These are phyloP conservation scores for Montipora foliosa DNA, from an alignment of 64 coral and sea anemone species.

Conservation along the genomic window DNA sequence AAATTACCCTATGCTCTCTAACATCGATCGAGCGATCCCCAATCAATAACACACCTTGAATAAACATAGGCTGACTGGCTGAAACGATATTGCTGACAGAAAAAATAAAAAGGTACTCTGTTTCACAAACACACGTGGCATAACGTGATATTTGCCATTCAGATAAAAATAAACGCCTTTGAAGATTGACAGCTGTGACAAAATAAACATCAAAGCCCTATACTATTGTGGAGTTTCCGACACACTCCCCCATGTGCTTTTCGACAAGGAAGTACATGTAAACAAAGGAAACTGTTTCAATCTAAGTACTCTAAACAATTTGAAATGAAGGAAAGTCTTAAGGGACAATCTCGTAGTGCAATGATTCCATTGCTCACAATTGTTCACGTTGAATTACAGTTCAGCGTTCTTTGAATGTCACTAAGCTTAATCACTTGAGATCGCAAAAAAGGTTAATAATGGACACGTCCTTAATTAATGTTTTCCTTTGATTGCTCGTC, in stretches of 20 bases:
- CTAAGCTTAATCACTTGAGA: constrained; percentile 12
- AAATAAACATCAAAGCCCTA: too few species aligned
- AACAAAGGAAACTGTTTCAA: too few species aligned
- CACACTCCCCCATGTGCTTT: too few species aligned
- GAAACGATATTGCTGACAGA: constrained; percentile 14
- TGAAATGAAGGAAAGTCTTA: too few species aligned
- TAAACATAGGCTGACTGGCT: background rate
- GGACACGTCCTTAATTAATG: background rate
- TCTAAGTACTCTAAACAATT: too few species aligned
- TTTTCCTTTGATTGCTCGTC: too few species aligned
- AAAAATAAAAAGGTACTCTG: constrained; percentile 6
- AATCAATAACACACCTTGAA: constrained; percentile 1
- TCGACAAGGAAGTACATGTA: too few species aligned
- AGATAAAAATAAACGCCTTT: background rate
- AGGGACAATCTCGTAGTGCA: too few species aligned
- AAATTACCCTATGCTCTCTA: background rate
- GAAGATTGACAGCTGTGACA: too few species aligned
- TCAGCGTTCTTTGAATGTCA: background rate
- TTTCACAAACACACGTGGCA: constrained; percentile 1
- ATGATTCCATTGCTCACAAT: background rate
- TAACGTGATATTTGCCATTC: background rate
- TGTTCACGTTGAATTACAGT: background rate
- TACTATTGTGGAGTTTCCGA: too few species aligned
- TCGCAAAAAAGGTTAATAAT: background rate
- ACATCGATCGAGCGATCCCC: background rate